phyloP scores from a whole-genome alignment of 2,797 vertebrate species.

The Darevskia nairensis region DNA sequence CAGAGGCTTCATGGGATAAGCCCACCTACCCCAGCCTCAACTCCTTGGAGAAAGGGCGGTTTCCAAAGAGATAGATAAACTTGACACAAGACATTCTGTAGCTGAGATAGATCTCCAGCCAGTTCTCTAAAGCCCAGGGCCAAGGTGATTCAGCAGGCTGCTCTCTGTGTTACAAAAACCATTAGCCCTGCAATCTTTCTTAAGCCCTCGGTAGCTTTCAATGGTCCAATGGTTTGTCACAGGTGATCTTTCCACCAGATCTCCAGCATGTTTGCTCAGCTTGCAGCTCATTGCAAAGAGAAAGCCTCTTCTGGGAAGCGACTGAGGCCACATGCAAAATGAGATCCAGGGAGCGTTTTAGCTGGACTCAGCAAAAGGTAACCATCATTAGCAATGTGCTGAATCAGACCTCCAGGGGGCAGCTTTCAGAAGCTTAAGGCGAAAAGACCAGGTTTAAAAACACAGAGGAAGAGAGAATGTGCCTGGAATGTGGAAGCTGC shows the following conservation, averaged over 20 bases:
- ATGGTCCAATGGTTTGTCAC: too few relatives aligned
- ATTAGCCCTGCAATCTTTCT: not conserved
- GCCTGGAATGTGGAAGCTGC: not conserved
- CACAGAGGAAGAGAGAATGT: not conserved
- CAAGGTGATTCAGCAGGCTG: not conserved
- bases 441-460: not conserved
- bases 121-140: not conserved
- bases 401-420: conserved; percentile 14
- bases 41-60: not conserved
- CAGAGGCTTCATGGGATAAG: too few relatives aligned
- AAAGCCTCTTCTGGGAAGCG: not conserved
- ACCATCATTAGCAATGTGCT: not conserved
- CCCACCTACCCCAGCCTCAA: not conserved
- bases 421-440: not conserved
- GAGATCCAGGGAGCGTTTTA: not conserved
- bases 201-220: not conserved
- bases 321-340: not conserved
- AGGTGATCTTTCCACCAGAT: not conserved
- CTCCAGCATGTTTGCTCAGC: not conserved
- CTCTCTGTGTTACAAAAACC: not conserved
- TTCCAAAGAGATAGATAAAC: not conserved
- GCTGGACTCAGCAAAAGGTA: conserved; percentile 10
- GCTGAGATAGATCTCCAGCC: not conserved
- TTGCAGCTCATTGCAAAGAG: not conserved
- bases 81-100: not conserved